Conservation (phyloP, 2,797 vertebrate genomes). For the Gorsachius magnificus region DNA sequence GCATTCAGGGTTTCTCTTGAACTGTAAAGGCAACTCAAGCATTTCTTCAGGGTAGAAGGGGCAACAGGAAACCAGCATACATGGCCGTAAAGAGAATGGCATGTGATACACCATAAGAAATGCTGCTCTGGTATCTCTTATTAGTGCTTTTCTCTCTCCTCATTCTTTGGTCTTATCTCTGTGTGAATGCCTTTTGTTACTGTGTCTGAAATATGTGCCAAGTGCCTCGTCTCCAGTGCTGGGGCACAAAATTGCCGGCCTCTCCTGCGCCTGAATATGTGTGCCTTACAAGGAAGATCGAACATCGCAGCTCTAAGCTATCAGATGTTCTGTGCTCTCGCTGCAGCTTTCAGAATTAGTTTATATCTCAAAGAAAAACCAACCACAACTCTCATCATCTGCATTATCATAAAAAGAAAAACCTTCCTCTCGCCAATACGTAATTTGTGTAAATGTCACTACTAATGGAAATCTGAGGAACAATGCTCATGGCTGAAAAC, state of each 20-base stretch:
- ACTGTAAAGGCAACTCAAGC: background rate
- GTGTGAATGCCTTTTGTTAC: background rate
- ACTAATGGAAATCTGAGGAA: background rate
- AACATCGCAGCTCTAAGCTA: background rate
- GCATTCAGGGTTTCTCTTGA: background rate
- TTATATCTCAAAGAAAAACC: background rate
- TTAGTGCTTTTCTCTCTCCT: background rate
- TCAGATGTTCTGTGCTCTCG: background rate
- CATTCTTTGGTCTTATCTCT: background rate
- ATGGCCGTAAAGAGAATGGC: background rate
- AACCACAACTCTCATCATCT: fast-evolving
- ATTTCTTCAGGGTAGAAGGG: background rate
- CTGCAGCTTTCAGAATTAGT: background rate
- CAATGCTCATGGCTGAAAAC: background rate
- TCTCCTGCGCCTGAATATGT: background rate
- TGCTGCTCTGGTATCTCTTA: background rate
- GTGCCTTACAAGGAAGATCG: fast-evolving
- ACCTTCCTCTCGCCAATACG: background rate
- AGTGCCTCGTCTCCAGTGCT: background rate
- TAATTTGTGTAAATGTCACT: background rate
- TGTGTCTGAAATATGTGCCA: background rate
- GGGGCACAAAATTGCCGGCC: background rate
- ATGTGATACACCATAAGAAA: background rate
- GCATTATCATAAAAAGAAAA: background rate
- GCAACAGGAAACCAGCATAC: background rate